Conservation (phyloP, 2,797 vertebrate species). For the Pseudopleuronectes americanus region DNA sequence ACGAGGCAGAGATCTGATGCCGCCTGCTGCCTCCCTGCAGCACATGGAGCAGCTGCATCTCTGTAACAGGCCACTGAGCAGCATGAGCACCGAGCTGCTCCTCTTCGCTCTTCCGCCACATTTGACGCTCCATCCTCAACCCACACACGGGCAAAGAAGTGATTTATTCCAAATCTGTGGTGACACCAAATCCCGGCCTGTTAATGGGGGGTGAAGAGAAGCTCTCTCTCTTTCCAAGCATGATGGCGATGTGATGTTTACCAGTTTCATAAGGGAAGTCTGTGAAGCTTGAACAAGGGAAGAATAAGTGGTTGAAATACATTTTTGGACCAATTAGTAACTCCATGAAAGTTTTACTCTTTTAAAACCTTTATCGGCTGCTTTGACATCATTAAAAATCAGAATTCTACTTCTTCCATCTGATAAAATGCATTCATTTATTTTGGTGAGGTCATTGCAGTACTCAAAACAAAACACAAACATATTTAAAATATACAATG, state of each 20-base stretch:
- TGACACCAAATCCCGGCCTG: slow-evolving; percentile 23
- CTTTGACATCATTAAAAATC: not conserved
- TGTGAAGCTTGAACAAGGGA: slow-evolving; percentile 13
- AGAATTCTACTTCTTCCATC: not conserved
- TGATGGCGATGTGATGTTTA: not conserved
- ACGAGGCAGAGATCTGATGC: slow-evolving; percentile 35
- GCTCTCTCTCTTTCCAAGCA: slow-evolving; percentile 6
- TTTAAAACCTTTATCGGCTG: not conserved
- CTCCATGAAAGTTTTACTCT: not conserved
- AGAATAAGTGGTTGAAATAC: not conserved
- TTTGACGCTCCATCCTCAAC: slow-evolving; percentile 39
- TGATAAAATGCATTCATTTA: not conserved
- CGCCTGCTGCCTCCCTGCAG: slow-evolving; percentile 53
- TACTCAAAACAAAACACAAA: too few species aligned
- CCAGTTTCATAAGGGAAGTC: not conserved
- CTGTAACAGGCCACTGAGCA: slow-evolving; percentile 73
- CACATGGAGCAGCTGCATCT: slow-evolving; percentile 53
- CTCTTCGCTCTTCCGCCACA: slow-evolving; percentile 58
- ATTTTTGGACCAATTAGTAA: not conserved
- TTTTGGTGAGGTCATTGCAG: not conserved
- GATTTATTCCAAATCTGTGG: slow-evolving; percentile 26
- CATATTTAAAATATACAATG: too few species aligned
- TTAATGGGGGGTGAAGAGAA: slow-evolving; percentile 21
- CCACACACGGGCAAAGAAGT: slow-evolving; percentile 33
- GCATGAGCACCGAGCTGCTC: slow-evolving; percentile 44